phyloP scores from a whole-genome alignment of 2,888 invertebrate species.

The Trilocha varians region DNA sequence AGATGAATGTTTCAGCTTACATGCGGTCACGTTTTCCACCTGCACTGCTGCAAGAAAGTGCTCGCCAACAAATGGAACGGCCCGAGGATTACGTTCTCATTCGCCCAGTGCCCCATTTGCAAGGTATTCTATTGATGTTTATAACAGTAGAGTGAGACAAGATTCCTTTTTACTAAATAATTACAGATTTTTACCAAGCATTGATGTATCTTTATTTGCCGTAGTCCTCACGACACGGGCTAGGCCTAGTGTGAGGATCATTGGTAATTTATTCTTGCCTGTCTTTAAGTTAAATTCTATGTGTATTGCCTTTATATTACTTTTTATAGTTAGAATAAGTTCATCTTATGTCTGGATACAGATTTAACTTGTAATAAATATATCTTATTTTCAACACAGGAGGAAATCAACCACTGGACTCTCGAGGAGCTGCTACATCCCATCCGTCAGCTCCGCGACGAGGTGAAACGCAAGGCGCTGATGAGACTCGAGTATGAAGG shows the following conservation, averaged over 20 bases:
- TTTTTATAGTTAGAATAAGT: too few relatives aligned
- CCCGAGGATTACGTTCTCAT: conserved; percentile 96
- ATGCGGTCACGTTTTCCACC: conserved; percentile 97
- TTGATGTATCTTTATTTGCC: too few relatives aligned
- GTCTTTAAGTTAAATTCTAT: too few relatives aligned
- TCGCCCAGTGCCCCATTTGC: conserved; percentile 96
- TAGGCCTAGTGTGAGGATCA: too few relatives aligned
- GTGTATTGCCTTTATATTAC: too few relatives aligned
- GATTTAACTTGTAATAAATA: too few relatives aligned
- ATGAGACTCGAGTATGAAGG: conserved; percentile 98
- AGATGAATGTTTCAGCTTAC: conserved; percentile 81
- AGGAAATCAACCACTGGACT: conserved; percentile 87
- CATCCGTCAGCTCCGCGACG: conserved; percentile 86
- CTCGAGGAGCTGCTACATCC: conserved; percentile 85
- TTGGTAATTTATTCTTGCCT: too few relatives aligned
- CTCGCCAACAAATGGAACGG: conserved; percentile 93
- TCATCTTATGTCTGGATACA: too few relatives aligned
- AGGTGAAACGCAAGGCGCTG: conserved; percentile 93
- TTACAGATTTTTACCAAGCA: too few relatives aligned
- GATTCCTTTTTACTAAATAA: too few relatives aligned
- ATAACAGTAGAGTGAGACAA: too few relatives aligned
- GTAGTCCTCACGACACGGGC: too few relatives aligned
- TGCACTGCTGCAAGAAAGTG: conserved; percentile 90
- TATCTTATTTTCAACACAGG: conserved; percentile 61
- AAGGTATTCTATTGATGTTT: conserved; percentile 76